A percentile compares a stretch with the other conserved stretches of the same genome.
Evolutionary conservation across 1,140 invertebrate species (phyloP).

Genomic region (Linepithema humile): DNA sequence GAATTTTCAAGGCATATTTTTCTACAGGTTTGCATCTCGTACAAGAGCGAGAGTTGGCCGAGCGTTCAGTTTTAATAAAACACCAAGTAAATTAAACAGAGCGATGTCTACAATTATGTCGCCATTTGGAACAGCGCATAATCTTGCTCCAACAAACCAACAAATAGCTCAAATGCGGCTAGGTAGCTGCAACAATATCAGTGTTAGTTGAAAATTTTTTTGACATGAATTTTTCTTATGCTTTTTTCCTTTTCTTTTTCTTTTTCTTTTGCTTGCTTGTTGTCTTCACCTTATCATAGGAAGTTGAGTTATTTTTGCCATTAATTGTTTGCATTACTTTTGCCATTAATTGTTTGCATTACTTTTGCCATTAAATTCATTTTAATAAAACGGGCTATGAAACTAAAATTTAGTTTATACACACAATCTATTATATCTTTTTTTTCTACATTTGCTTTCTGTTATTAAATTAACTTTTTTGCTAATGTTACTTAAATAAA

Average conservation of each 20-base stretch:
- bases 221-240: conserved; percentile 11
- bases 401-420: background rate
- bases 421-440: background rate
- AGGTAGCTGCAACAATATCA: conserved; percentile 93
- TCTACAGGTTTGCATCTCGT: conserved; percentile 90
- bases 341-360: no score
- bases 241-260: conserved; percentile 36
- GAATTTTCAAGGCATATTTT: conserved; percentile 52
- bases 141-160: conserved; percentile 88
- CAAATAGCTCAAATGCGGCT: conserved; percentile 92
- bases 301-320: conserved; percentile 54
- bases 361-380: background rate
- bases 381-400: background rate
- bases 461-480: background rate
- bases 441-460: background rate
- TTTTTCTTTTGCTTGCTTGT: conserved; percentile 28
- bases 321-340: conserved; percentile 1
- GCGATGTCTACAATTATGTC: conserved; percentile 98
- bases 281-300: conserved; percentile 55
- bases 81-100: conserved; percentile 95
- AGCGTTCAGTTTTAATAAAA: conserved; percentile 97
- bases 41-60: conserved; percentile 95
- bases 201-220: conserved; percentile 86
- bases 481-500: no score
- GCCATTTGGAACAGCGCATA: conserved; percentile 92